These are phyloP conservation scores for Parnassius mnemosyne DNA, from an alignment of 2,888 invertebrate genomes.

Conservation along the genomic window DNA sequence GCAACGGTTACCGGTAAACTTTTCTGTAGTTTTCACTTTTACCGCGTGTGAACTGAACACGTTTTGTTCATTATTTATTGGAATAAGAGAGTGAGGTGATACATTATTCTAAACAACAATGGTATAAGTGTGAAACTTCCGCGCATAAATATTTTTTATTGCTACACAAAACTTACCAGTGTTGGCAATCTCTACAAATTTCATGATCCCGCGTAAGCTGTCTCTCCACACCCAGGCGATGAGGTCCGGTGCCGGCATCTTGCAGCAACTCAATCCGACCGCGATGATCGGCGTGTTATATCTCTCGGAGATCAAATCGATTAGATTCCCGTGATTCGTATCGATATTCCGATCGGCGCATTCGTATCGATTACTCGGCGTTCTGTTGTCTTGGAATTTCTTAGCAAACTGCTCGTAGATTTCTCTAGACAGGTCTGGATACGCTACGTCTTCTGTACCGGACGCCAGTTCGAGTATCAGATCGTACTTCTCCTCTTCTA, in stretches of 20 bases:
- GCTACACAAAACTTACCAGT: constrained; percentile 71
- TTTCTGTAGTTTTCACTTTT: too few relatives aligned
- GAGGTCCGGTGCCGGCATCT: constrained; percentile 85
- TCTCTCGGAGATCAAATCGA: constrained; percentile 81
- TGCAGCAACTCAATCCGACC: constrained; percentile 89
- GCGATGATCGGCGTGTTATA: constrained; percentile 85
- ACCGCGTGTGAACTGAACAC: too few relatives aligned
- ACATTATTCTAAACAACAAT: too few relatives aligned
- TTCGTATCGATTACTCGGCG: constrained; percentile 54
- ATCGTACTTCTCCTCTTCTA: constrained; percentile 85
- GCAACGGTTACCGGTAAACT: too few relatives aligned
- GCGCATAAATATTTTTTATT: neutral
- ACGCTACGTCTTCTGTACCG: constrained; percentile 84
- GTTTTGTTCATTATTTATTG: too few relatives aligned
- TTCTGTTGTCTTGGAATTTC: constrained; percentile 65
- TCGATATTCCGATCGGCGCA: constrained; percentile 43
- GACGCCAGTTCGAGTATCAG: constrained; percentile 87
- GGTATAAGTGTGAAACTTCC: too few relatives aligned
- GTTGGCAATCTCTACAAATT: constrained; percentile 81
- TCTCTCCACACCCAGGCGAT: constrained; percentile 88
- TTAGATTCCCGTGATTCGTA: constrained; percentile 69
- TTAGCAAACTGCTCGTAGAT: constrained; percentile 75
- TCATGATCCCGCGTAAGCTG: constrained; percentile 83
- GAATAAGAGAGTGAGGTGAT: too few relatives aligned
- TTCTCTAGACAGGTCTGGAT: constrained; percentile 60